Evolutionary conservation across 2,888 invertebrate genomes (phyloP).

Genomic region (Heliconius aoede): DNA sequence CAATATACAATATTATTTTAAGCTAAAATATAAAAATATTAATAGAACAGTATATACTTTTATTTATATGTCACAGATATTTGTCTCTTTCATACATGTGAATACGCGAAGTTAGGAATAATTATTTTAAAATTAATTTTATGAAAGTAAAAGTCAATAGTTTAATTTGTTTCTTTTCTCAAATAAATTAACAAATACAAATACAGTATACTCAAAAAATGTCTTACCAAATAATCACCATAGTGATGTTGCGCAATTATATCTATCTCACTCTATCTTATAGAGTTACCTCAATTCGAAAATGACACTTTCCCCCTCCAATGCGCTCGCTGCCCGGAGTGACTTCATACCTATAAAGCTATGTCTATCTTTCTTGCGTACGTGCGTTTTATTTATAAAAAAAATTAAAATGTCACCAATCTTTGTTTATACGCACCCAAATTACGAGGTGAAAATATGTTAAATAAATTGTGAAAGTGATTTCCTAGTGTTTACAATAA

Average conservation of each 20-base stretch:
- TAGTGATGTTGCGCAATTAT: conserved; percentile 36
- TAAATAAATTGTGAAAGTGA: not conserved
- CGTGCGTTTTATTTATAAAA: conserved; percentile 36
- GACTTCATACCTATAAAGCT: conserved; percentile 47
- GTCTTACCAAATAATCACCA: not conserved
- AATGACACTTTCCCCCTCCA: conserved; percentile 42
- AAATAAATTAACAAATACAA: not conserved
- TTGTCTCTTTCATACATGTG: conserved; percentile 19
- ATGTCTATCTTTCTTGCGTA: conserved; percentile 53
- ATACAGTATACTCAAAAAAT: not conserved
- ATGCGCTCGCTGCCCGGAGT: conserved; percentile 37
- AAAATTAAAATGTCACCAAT: conserved; percentile 22
- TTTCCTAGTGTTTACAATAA: not conserved
- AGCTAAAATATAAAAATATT: not conserved
- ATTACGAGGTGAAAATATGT: conserved; percentile 6
- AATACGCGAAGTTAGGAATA: not conserved
- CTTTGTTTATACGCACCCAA: conserved; percentile 11
- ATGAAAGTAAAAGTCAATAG: no score
- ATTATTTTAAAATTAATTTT: no score
- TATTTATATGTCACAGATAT: conserved; percentile 12
- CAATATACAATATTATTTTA: not conserved
- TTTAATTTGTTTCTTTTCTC: not conserved
- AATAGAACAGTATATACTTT: not conserved
- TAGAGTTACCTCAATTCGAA: conserved; percentile 18
- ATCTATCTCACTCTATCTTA: conserved; percentile 41